These are phyloP conservation scores for Spodoptera littoralis DNA, from an alignment of 2,888 invertebrate species.

Conservation along the genomic window DNA sequence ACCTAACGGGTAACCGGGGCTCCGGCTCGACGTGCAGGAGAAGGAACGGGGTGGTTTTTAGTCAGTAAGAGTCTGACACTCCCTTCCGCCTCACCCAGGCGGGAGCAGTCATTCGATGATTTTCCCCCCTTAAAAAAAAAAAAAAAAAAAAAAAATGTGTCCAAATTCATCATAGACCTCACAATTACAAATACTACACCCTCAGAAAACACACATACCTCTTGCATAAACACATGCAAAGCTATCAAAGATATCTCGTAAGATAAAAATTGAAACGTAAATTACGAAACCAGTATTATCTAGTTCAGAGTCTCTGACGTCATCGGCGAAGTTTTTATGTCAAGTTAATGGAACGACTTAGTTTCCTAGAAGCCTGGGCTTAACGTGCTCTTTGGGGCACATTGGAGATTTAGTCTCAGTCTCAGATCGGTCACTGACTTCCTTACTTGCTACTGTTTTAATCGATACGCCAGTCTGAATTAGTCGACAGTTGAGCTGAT, in stretches of 20 bases:
- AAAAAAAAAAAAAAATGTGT: no score
- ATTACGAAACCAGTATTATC: conserved; percentile 23
- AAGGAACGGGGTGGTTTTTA: no score
- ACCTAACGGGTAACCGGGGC: no score
- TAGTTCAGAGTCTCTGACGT: conserved; percentile 35
- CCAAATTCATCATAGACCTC: no score
- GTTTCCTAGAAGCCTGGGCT: conserved; percentile 31
- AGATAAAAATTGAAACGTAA: not conserved
- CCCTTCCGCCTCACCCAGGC: no score
- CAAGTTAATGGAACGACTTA: conserved; percentile 40
- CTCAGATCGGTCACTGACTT: conserved; percentile 32
- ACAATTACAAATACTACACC: not conserved
- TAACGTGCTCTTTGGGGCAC: conserved; percentile 47
- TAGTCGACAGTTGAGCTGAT: conserved; percentile 12
- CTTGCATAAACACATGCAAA: not conserved
- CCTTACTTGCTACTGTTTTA: conserved; percentile 5
- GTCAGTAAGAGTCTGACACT: no score
- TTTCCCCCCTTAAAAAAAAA: no score
- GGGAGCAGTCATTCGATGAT: no score
- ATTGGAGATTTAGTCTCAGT: conserved; percentile 44
- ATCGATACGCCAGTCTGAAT: conserved; percentile 35
- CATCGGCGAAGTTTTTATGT: conserved; percentile 37
- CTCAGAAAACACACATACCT: not conserved
- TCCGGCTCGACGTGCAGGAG: no score
- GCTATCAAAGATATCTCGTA: not conserved